Base-by-base conservation (phyloP, 2,888 invertebrate species). In the Lasioglossum marginatum region DNA sequence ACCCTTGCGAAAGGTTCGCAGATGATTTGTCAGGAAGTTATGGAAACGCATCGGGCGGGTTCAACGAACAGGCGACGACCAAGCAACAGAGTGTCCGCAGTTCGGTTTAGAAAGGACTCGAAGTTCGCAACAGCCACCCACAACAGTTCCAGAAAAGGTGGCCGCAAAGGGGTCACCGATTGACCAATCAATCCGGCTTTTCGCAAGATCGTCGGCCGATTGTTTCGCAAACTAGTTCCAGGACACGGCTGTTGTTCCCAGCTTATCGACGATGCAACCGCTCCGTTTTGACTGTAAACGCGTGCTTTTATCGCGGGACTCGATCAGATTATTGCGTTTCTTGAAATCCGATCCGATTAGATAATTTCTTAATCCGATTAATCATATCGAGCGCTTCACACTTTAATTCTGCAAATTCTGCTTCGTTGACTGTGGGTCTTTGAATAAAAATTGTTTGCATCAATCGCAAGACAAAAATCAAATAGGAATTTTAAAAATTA, bases 171-270 rank as follows among this genome's bases (percentile, higher is more conserved):
- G 87, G 70, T 82, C 82, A 73, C n/a, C 71, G 82, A 85, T 82
- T 77, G 86, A 68, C 74, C 75, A 79, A 86, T 86, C 80, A 60
- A 60, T 60, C 60, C 72, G 23, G 60, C 57, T 87, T 84, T 77
- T 82, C 88, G 79, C 79, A 71, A 81, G 72, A 83, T 84, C 87
- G 72, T 10, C 23, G 78, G 37, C 14, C 77, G 82, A 88, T 87
- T 81, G 84, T 88, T 87, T 86, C 86, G 87, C 88, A 79, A 88
- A 34, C 68, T 37, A 68, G 23, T 37, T 23, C 68, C 37, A 23
- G 68, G 37, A 37, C 19, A 40, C 37, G 23, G n/a, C 6, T 37
- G 34, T 19, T 66, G 34, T 37, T 66, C 66, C 37, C 60, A 14
- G 60, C 27, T 60, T 60, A 31, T 31, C 60, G 60, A 5, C 27